A percentile compares a stretch with the other conserved stretches of the same genome.
Evolutionary conservation across 2,888 invertebrate genomes (phyloP).

Genomic region (Tipula helvola): DNA sequence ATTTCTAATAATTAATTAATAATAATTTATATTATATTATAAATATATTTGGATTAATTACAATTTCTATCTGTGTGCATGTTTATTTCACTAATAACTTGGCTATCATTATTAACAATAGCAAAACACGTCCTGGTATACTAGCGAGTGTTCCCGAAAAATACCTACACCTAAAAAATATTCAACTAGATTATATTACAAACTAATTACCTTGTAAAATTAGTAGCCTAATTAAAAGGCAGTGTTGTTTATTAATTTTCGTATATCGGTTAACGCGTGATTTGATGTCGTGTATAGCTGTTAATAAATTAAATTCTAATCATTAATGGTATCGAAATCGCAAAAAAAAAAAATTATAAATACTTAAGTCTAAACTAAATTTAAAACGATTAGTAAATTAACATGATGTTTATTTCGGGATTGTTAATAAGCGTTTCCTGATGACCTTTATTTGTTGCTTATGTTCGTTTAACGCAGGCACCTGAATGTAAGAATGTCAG

Average conservation of each 20-base stretch:
- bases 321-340: background rate
- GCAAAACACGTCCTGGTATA: background rate
- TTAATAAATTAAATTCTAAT: background rate
- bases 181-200: too few species aligned
- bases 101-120: background rate
- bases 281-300: background rate
- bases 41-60: slow-evolving; percentile 4
- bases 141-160: background rate
- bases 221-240: background rate
- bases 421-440: background rate
- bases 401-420: background rate
- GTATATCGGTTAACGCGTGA: background rate
- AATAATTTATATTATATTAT: background rate
- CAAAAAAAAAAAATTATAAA: background rate
- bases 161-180: background rate
- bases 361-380: background rate
- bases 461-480: slow-evolving; percentile 11
- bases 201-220: background rate
- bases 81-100: background rate
- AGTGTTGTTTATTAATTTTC: background rate
- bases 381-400: background rate
- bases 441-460: background rate
- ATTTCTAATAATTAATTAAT: background rate
- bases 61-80: background rate
- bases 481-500: slow-evolving; percentile 15